Evolutionary conservation across 2,113 vertebrate genomes (phyloP).

Genomic region (Gopherus flavomarginatus): DNA sequence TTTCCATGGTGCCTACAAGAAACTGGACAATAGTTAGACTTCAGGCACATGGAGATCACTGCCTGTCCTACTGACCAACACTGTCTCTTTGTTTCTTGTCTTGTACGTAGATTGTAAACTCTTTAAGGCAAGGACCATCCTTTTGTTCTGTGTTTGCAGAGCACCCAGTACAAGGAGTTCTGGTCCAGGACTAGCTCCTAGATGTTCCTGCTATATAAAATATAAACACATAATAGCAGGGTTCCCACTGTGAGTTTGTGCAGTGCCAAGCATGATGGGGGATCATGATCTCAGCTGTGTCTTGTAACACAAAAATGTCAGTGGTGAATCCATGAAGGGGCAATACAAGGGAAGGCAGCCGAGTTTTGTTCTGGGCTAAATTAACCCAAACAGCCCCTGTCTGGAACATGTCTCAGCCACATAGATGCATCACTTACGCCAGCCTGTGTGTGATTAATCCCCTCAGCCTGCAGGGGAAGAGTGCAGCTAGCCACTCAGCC

Average conservation of each 20-base stretch:
- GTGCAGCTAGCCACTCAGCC: conserved; percentile 7
- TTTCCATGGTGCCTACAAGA: neutral
- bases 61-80: fast-evolving
- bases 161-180: neutral
- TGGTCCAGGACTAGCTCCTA: neutral
- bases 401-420: neutral
- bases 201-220: neutral
- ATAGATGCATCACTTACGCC: conserved; percentile 21
- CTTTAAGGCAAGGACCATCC: neutral
- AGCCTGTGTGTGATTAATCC: conserved; percentile 35
- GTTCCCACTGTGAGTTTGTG: fast-evolving
- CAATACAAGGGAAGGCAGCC: neutral
- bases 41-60: neutral
- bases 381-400: neutral
- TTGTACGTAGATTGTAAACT: neutral
- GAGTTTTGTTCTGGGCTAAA: fast-evolving
- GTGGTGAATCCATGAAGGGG: fast-evolving
- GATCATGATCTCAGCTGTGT: fast-evolving
- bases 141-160: neutral
- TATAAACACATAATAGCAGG: neutral
- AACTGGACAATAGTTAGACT: neutral
- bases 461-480: conserved; percentile 46
- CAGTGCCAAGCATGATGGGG: neutral
- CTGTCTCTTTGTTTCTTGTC: neutral
- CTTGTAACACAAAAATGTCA: neutral